Conservation (phyloP, 1,140 invertebrate genomes). For the Drosophila kohkoa region DNA sequence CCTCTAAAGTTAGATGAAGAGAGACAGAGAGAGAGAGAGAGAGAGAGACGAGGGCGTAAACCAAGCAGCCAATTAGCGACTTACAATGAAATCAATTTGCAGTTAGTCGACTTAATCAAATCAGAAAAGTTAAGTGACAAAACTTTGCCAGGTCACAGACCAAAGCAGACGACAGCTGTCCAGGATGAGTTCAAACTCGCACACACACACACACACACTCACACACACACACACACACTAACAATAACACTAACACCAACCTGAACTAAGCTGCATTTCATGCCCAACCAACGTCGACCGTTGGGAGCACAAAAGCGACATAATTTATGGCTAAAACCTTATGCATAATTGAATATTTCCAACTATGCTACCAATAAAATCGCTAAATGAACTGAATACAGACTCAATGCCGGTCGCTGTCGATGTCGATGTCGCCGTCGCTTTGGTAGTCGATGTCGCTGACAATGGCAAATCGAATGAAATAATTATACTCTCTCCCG, state of each 20-base stretch:
- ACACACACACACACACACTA: neutral
- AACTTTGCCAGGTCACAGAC: slow-evolving; percentile 44
- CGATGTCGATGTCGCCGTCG: neutral
- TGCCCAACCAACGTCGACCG: neutral
- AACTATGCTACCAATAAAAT: slow-evolving; percentile 22
- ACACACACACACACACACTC: neutral
- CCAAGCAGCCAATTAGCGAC: slow-evolving; percentile 65
- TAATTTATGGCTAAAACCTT: slow-evolving; percentile 34
- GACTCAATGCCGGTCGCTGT: neutral
- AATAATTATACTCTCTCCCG: neutral
- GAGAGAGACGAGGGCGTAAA: slow-evolving; percentile 9
- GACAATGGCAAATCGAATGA: slow-evolving; percentile 25
- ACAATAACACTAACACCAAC: neutral
- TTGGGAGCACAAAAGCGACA: slow-evolving; percentile 9
- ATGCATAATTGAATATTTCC: slow-evolving; percentile 38
- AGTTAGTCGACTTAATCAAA: slow-evolving; percentile 76
- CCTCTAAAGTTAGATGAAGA: slow-evolving; percentile 48
- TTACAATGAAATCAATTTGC: slow-evolving; percentile 76
- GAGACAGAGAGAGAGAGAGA: neutral
- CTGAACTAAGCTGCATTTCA: neutral
- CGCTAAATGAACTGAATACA: slow-evolving; percentile 13
- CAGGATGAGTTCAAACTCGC: neutral
- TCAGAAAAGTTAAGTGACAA: slow-evolving; percentile 74
- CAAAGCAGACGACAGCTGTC: neutral
- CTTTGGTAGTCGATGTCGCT: neutral